A percentile compares a stretch with the other conserved stretches of the same genome.
Conservation (phyloP, 2,797 vertebrate species). For the Momotus momota region DNA sequence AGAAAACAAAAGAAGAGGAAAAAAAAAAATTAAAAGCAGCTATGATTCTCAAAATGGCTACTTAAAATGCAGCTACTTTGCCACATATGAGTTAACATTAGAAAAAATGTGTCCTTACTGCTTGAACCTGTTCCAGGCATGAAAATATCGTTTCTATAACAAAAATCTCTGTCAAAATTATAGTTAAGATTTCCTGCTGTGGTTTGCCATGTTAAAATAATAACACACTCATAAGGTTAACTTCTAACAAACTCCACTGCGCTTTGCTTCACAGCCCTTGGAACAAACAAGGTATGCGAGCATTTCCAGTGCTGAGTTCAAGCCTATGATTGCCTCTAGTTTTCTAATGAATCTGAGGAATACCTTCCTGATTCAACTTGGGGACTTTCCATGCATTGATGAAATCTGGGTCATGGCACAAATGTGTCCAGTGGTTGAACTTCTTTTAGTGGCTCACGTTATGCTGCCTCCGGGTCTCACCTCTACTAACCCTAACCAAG, state of each 20-base stretch:
- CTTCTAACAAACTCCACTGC: neutral
- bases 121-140: neutral
- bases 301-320: neutral
- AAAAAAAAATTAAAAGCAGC: neutral
- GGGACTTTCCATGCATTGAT: constrained; percentile 4
- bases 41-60: neutral
- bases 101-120: neutral
- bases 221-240: neutral
- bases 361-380: neutral
- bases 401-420: constrained; percentile 47
- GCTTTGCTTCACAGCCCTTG: neutral
- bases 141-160: neutral
- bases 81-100: neutral
- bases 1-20: no score
- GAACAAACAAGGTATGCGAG: neutral
- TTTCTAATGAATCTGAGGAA: constrained; percentile 21
- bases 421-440: neutral
- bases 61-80: neutral
- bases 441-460: neutral
- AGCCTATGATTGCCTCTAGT: neutral
- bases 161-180: neutral
- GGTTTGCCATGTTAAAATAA: neutral
- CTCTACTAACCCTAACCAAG: constrained; percentile 4
- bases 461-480: neutral
- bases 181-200: neutral